Evolutionary conservation across 2,113 vertebrate genomes (phyloP), one percentile per base, ranked within the genome.

Genomic region (Petroica traversi): DNA sequence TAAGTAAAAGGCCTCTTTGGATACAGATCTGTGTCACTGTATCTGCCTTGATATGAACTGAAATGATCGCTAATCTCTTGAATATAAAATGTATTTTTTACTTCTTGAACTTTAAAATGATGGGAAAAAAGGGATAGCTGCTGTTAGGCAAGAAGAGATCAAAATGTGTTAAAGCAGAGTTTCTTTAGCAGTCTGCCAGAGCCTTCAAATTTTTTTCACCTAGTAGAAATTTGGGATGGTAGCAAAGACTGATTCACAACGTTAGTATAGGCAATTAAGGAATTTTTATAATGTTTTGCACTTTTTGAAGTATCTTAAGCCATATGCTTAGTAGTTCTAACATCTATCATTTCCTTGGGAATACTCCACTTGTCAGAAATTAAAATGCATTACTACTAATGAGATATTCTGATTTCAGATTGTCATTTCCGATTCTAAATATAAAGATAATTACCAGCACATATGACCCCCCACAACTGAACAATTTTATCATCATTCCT

Each of bases 341-440:
- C 62, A 64, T 67, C 40, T 64, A 45, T 76, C 48, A 29, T 88
- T 95, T 87, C 69, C 33, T 66, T 78, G 54, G 91, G 74, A 95
- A 92, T 85, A 76, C 20, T 75, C 85, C 64, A 43, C 34, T 71
- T 85, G 49, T 95, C 74, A 92, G 57, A 93, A 93, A 96, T 92
- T 77, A 90, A 88, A 91, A 88, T 82, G 62, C 80, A 58, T 94
- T 90, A 79, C 55, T 41, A 41, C 61, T 92, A 96, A 87, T 88
- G 45, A 95, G 72, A 52, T 81, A 85, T 61, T 89, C 74, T 82
- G 69, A 94, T 79, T 91, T 91, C 51, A 64, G 57, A 73, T 72
- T 97, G 84, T 66, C 29, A 72, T 92, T 95, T 96, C 88, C 22
- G 1, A 92, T 81, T 91, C 80, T 85, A 94, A 91, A 87, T 55